phyloP scores from a whole-genome alignment of 2,888 invertebrate species.

The Seira ritae region DNA sequence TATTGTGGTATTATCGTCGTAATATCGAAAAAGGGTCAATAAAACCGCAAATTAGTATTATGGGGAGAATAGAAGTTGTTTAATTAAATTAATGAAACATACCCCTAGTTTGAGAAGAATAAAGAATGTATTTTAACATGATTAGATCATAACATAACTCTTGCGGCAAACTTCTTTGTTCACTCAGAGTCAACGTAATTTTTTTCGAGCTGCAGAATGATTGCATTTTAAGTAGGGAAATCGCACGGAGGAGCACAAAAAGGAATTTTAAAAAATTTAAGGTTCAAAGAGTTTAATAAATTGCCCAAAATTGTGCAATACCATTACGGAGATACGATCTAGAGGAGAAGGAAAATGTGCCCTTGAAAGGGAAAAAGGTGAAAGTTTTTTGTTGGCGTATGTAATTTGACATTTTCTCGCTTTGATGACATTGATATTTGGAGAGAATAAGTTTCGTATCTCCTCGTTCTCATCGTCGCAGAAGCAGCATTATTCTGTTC shows the following conservation, averaged over 20 bases:
- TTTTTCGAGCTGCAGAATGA: background rate
- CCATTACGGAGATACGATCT: background rate
- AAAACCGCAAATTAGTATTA: background rate
- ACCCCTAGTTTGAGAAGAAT: background rate
- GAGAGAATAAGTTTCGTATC: background rate
- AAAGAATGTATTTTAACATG: too few relatives aligned
- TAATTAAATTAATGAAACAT: background rate
- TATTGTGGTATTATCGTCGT: too few relatives aligned
- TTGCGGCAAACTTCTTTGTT: background rate
- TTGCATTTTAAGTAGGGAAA: background rate
- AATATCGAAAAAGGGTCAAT: too few relatives aligned
- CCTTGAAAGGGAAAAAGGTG: constrained; percentile 37
- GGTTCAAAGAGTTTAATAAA: background rate
- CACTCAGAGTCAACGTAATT: background rate
- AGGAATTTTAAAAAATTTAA: background rate
- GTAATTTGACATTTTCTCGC: constrained; percentile 11
- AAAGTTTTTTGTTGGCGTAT: constrained; percentile 13
- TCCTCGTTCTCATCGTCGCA: too few relatives aligned
- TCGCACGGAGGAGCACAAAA: too few relatives aligned
- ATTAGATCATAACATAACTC: too few relatives aligned
- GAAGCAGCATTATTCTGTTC: background rate
- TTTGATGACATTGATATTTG: background rate
- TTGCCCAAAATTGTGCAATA: background rate
- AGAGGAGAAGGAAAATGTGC: constrained; percentile 11
- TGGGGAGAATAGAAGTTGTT: background rate